Evolutionary conservation across 1,140 invertebrate species (phyloP).

Genomic region (Procambarus virginalis): DNA sequence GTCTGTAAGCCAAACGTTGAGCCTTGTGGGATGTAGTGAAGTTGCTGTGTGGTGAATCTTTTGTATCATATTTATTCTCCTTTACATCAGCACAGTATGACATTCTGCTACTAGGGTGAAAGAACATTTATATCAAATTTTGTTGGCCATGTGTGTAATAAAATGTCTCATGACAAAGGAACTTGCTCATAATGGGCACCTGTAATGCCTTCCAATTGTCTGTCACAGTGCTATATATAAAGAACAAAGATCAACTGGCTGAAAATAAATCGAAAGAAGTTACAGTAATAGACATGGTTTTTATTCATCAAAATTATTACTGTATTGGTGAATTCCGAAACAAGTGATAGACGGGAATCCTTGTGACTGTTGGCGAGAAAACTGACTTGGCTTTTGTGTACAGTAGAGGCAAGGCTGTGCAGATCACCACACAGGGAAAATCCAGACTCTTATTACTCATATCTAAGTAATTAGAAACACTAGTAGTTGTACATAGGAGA

Average conservation of each 20-base stretch:
- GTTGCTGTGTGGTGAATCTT: slow-evolving; percentile 44
- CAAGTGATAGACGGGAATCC: not conserved
- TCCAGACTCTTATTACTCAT: slow-evolving; percentile 13
- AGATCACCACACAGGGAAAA: slow-evolving; percentile 1
- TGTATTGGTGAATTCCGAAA: not conserved
- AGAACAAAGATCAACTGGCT: not conserved
- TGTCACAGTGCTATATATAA: not conserved
- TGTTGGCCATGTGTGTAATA: not conserved
- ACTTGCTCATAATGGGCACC: not conserved
- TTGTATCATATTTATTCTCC: slow-evolving; percentile 62
- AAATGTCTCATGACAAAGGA: not conserved
- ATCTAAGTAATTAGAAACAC: slow-evolving; percentile 12
- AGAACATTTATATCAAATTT: not conserved
- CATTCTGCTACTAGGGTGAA: not conserved
- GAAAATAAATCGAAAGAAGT: not conserved
- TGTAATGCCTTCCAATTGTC: slow-evolving; percentile 1
- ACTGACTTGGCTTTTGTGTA: not conserved
- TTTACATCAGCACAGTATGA: not conserved
- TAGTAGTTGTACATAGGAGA: slow-evolving; percentile 51
- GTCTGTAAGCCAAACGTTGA: slow-evolving; percentile 56
- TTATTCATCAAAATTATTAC: not conserved
- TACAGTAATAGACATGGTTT: not conserved
- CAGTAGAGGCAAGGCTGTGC: not conserved
- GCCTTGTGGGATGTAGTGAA: slow-evolving; percentile 37
- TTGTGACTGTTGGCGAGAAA: not conserved